Evolutionary conservation across 1,140 invertebrate genomes (phyloP).

Genomic region (Drepana arcuata): DNA sequence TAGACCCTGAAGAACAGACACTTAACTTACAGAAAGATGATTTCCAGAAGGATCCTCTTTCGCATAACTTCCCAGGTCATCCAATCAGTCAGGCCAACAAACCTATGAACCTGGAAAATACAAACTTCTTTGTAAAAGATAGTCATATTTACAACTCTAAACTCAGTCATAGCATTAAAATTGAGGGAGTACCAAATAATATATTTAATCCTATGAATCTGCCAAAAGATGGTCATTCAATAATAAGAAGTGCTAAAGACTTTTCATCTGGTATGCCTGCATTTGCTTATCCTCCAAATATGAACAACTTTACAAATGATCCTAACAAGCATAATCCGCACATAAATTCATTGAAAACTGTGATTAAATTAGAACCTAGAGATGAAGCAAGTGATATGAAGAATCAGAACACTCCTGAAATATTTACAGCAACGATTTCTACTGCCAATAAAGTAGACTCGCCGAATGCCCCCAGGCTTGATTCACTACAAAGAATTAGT

Average conservation of each 20-base stretch:
- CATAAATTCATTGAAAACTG: slow-evolving; percentile 63
- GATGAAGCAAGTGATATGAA: slow-evolving; percentile 74
- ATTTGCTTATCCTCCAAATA: slow-evolving; percentile 50
- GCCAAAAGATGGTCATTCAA: slow-evolving; percentile 50
- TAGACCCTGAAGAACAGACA: slow-evolving; percentile 64
- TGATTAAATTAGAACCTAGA: slow-evolving; percentile 74
- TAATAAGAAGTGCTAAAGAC: slow-evolving; percentile 59
- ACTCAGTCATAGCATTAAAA: slow-evolving; percentile 56
- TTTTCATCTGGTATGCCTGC: slow-evolving; percentile 45
- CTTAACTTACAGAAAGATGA: slow-evolving; percentile 62
- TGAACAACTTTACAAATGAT: slow-evolving; percentile 55
- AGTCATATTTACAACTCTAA: slow-evolving; percentile 61
- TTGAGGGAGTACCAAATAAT: slow-evolving; percentile 52
- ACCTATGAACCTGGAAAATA: slow-evolving; percentile 49
- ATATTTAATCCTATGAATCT: slow-evolving; percentile 63
- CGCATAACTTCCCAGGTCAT: slow-evolving; percentile 54
- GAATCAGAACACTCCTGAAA: slow-evolving; percentile 59
- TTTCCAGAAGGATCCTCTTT: slow-evolving; percentile 55
- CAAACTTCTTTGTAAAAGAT: slow-evolving; percentile 63
- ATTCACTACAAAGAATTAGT: slow-evolving; percentile 55
- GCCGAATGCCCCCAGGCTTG: slow-evolving; percentile 46
- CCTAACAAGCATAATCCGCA: slow-evolving; percentile 56
- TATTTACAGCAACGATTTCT: slow-evolving; percentile 64
- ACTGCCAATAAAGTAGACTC: slow-evolving; percentile 57
- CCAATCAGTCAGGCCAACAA: slow-evolving; percentile 45